Percentiles rank a stretch among this genome's conserved stretches.
These are phyloP conservation scores for Cryptus armator DNA, from an alignment of 2,888 invertebrate genomes.

Conservation along the genomic window DNA sequence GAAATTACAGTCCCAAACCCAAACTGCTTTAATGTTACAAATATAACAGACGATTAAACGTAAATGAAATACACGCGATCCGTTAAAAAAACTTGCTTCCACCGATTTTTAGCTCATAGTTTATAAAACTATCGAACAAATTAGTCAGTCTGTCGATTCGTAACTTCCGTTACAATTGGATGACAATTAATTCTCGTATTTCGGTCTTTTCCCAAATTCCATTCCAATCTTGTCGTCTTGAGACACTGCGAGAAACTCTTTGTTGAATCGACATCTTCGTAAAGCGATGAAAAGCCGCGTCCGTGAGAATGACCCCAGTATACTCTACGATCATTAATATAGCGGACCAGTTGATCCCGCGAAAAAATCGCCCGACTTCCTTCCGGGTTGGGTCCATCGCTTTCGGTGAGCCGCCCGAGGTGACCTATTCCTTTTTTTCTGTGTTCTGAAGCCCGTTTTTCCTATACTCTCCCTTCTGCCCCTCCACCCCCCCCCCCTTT, in stretches of 20 bases:
- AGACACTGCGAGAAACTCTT: conserved; percentile 40
- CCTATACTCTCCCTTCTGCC: conserved; percentile 35
- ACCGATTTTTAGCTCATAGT: conserved; percentile 31
- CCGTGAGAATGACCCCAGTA: conserved; percentile 76
- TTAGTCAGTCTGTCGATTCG: too few relatives aligned
- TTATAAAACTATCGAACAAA: too few relatives aligned
- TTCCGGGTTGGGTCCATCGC: conserved; percentile 72
- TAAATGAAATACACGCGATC: too few relatives aligned
- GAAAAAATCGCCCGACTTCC: conserved; percentile 76
- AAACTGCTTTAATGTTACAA: too few relatives aligned
- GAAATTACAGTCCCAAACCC: too few relatives aligned
- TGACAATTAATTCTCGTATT: too few relatives aligned
- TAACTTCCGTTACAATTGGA: too few relatives aligned
- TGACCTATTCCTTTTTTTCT: conserved; percentile 42
- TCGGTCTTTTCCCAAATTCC: too few relatives aligned
- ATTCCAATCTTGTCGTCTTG: conserved; percentile 54
- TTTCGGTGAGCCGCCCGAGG: conserved; percentile 51
- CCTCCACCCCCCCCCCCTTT: too few relatives aligned
- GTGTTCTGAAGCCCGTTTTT: conserved; percentile 23
- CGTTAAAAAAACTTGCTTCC: too few relatives aligned
- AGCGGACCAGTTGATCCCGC: conserved; percentile 78
- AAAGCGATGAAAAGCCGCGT: conserved; percentile 51
- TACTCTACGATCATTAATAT: conserved; percentile 80
- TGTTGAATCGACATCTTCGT: conserved; percentile 10
- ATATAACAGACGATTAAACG: too few relatives aligned